phyloP scores from a whole-genome alignment of 2,797 vertebrate genomes.

The Cossypha polioptera region DNA sequence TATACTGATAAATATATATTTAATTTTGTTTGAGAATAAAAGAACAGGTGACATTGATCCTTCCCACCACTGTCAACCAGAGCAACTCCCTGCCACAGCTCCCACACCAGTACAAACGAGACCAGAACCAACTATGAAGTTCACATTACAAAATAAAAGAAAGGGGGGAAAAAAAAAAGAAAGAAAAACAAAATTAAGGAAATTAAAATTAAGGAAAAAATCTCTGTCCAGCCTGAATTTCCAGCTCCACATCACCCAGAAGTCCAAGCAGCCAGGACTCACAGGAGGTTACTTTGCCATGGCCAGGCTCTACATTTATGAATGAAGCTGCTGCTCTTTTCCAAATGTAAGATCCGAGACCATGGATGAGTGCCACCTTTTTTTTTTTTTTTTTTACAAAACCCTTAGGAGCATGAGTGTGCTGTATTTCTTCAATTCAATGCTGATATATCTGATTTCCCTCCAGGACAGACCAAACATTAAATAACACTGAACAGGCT shows the following conservation, averaged over 20 bases:
- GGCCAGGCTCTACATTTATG: not conserved
- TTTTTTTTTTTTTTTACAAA: not conserved
- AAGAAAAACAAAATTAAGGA: not conserved
- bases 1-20: not conserved
- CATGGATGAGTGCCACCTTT: not conserved
- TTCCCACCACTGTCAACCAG: not conserved
- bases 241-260: not conserved
- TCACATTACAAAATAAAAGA: not conserved
- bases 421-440: constrained; percentile 17
- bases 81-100: not conserved
- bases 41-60: not conserved
- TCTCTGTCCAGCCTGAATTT: not conserved
- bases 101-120: not conserved
- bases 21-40: not conserved
- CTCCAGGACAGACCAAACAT: constrained; percentile 55
- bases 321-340: constrained; percentile 17
- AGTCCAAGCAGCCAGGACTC: not conserved
- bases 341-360: not conserved
- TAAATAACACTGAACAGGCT: constrained; percentile 48
- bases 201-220: not conserved
- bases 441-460: constrained; percentile 51
- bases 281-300: not conserved
- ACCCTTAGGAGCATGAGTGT: not conserved
- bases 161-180: accelerated
- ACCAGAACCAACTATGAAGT: not conserved